Percentiles rank a stretch among this genome's conserved stretches.
Evolutionary conservation across 2,113 vertebrate genomes (phyloP).

Genomic region (Monopterus albus): DNA sequence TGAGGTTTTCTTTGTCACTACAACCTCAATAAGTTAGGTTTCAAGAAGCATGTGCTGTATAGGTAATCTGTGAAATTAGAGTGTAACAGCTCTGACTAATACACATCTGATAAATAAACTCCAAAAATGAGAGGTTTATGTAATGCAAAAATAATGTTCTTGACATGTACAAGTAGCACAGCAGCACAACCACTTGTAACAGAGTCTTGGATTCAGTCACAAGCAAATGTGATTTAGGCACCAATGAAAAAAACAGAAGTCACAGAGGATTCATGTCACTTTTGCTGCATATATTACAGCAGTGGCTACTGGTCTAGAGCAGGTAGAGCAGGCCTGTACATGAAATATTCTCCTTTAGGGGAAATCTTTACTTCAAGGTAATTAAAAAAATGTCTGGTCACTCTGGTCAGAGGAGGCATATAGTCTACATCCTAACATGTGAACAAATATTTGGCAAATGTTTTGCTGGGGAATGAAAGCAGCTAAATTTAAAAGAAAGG

Average conservation of each 20-base stretch:
- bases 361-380: not conserved
- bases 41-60: no score
- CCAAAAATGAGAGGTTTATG: no score
- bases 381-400: not conserved
- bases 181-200: not conserved
- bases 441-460: no score
- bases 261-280: not conserved
- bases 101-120: no score
- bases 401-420: not conserved
- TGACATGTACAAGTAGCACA: not conserved
- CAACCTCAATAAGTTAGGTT: no score
- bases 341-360: not conserved
- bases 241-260: not conserved
- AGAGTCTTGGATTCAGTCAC: not conserved
- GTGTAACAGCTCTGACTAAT: no score
- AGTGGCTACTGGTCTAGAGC: not conserved
- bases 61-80: no score
- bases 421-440: no score
- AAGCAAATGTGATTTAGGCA: not conserved
- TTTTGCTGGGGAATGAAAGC: not conserved
- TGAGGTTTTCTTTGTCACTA: no score
- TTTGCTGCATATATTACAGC: not conserved
- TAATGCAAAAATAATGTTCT: no score
- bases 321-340: not conserved
- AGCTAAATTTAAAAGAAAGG: no score